Evolutionary conservation across 30 jellyfish, hydroid and myxozoan species (phyloP).

Genomic region (Aurelia coerulea): DNA sequence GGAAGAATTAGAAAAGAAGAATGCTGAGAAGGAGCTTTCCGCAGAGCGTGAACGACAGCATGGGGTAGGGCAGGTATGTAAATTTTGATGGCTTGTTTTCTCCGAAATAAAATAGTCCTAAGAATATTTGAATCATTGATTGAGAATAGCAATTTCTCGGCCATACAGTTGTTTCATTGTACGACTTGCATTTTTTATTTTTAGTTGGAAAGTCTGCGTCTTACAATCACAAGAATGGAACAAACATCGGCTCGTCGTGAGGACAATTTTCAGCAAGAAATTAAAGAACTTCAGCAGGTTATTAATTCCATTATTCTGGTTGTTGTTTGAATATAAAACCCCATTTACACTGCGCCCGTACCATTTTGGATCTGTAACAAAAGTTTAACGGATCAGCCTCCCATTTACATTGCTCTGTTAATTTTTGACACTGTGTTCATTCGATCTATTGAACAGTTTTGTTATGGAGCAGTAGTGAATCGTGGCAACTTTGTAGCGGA

Average conservation of each 20-base stretch:
- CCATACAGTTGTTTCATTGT: no score
- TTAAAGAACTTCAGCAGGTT: conserved; percentile 82
- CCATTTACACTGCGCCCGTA: no score
- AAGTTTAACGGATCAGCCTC: no score
- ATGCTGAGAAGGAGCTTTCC: conserved; percentile 41
- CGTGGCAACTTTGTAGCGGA: no score
- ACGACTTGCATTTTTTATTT: background rate
- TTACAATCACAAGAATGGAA: conserved; percentile 60
- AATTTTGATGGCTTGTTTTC: background rate
- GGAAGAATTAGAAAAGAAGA: conserved; percentile 54
- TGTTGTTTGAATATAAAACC: background rate
- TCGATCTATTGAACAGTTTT: no score
- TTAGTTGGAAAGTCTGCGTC: conserved; percentile 84
- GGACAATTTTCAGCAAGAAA: conserved; percentile 74
- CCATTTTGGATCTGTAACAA: no score
- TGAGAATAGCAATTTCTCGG: no score
- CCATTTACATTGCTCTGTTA: no score
- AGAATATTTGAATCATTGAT: no score
- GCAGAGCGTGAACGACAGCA: conserved; percentile 52
- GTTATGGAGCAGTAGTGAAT: no score
- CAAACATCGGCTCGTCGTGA: conserved; percentile 84
- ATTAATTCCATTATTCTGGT: background rate
- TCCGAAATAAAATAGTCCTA: no score
- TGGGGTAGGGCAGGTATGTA: conserved; percentile 36
- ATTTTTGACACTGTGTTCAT: no score